Conservation (phyloP, 2,888 invertebrate genomes). For the Anoncus sp. region DNA sequence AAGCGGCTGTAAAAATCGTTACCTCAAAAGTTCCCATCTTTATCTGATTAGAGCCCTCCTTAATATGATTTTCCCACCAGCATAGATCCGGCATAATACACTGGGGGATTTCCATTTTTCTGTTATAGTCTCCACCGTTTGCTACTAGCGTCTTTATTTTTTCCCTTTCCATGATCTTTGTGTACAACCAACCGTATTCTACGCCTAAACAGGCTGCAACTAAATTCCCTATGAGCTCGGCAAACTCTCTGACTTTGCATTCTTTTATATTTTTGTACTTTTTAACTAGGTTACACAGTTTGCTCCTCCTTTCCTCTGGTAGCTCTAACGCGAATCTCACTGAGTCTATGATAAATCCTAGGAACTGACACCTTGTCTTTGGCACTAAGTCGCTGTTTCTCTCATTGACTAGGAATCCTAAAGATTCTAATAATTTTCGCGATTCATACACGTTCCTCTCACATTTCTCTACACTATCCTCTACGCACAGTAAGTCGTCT, state of each 20-base stretch:
- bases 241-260: constrained; percentile 45
- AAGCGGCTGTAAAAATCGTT: constrained; percentile 51
- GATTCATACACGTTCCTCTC: not conserved
- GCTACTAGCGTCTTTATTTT: constrained; percentile 36
- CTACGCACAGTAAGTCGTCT: constrained; percentile 21
- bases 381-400: constrained; percentile 5
- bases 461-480: not conserved
- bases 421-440: constrained; percentile 9
- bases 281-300: not conserved
- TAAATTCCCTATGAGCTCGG: constrained; percentile 51
- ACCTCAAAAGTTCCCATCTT: constrained; percentile 30
- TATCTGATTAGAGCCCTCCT: constrained; percentile 6
- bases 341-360: constrained; percentile 39
- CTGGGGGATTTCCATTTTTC: constrained; percentile 6
- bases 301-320: constrained; percentile 8
- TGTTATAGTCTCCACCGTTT: constrained; percentile 25
- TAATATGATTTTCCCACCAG: constrained; percentile 35
- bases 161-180: constrained; percentile 55
- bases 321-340: constrained; percentile 15
- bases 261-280: constrained; percentile 5
- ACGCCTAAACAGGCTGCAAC: constrained; percentile 46
- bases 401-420: constrained; percentile 41
- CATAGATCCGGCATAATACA: constrained; percentile 2
- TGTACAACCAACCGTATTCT: constrained; percentile 48
- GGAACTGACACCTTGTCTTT: constrained; percentile 2